A percentile compares a stretch with the other conserved stretches of the same genome.
Conservation (phyloP, 2,113 vertebrate species). For the Centrocercus urophasianus region DNA sequence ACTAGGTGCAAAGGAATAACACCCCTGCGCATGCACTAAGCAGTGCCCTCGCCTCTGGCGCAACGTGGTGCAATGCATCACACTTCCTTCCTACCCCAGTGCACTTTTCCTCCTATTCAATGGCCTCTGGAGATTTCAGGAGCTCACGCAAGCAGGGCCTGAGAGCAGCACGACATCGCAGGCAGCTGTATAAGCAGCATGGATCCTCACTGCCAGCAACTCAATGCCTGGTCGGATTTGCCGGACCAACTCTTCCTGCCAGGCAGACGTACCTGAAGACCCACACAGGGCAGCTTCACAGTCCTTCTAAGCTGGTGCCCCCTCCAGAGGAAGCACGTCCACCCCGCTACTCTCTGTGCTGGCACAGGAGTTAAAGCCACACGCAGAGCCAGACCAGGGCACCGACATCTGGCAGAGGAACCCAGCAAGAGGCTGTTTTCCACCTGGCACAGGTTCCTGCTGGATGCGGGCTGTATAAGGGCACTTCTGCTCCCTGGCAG, state of each 20-base stretch:
- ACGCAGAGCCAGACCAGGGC: neutral
- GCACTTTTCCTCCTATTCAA: slow-evolving; percentile 40
- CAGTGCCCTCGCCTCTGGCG: accelerated
- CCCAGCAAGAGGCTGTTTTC: neutral
- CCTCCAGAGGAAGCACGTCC: neutral
- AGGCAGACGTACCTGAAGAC: neutral
- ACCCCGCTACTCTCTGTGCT: neutral
- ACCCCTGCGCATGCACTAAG: accelerated
- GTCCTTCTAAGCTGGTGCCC: neutral
- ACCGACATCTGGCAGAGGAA: neutral
- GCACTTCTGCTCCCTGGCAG: neutral
- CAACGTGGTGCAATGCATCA: neutral
- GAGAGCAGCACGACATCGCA: accelerated
- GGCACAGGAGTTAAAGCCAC: neutral
- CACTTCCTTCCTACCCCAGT: neutral
- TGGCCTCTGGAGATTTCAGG: neutral
- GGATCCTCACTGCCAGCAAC: neutral
- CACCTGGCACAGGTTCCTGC: neutral
- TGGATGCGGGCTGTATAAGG: neutral
- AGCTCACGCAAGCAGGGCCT: neutral
- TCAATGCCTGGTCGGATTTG: neutral
- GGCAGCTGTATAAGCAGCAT: neutral
- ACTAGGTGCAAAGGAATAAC: neutral
- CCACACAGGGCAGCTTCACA: neutral
- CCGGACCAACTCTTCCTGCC: neutral